Evolutionary conservation across 1,140 invertebrate species (phyloP), one percentile per base, ranked within the genome.

Genomic region (Reticulitermes speratus): DNA sequence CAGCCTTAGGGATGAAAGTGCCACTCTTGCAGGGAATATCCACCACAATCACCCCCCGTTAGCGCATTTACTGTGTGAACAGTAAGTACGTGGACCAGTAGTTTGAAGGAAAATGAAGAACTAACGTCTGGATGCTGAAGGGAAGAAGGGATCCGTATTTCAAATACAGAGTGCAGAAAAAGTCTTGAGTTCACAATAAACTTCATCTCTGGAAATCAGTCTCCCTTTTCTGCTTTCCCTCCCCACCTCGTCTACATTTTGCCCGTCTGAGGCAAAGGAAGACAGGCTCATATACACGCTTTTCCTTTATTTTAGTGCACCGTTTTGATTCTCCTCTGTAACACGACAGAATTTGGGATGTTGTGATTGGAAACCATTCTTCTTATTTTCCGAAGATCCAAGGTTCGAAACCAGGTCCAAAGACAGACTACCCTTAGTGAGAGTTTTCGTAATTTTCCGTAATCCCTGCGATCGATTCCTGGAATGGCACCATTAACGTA

Each of bases 171-270:
- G 25, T 75, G 65, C n/a, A 30, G 65, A 30, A 30, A 75, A 75
- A 75, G n/a, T 75, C 65, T 75, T 75, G 65, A 75, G 65, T n/a
- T 75, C 65, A 75, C 65, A 75, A 75, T 75, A 75, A 75, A 75
- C 25, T 75, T 75, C 65, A 75, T 75, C 65, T 75, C 65, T 75
- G 65, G 65, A 30, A 75, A 30, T 75, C 65, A 75, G 25, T 75
- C 59, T 7, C n/a, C 65, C 65, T 30, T 25, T 14, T 75, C 65
- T 75, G 16, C 9, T 9, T 16, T 25, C n/a, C 25, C 25, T 6
- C 65, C 16, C 30, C 65, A 5, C 14, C n/a, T 30, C n/a, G 3
- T 30, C 65, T 6, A 19, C 65, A 8, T 75, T 14, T 30, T 75
- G 65, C n/a, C 5, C 3, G n/a, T 75, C 65, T 30, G 65, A 75